A percentile compares a stretch with the other conserved stretches of the same genome.
Evolutionary conservation across 2,797 vertebrate species (phyloP).

Genomic region (Semotilus atromaculatus): DNA sequence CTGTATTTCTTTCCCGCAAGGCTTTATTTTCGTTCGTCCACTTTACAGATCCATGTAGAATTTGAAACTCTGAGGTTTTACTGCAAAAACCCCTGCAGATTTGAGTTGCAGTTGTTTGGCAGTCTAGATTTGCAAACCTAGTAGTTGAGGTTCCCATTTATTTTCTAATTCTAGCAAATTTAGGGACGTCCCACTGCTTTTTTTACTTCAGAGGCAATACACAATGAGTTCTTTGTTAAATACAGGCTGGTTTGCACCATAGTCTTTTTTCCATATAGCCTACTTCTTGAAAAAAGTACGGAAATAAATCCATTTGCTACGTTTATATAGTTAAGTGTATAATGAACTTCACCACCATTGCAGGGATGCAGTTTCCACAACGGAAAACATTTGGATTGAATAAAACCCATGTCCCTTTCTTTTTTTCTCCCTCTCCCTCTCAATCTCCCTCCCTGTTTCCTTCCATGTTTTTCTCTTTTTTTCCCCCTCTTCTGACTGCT

Average conservation of each 20-base stretch:
- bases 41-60: background rate
- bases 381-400: conserved; percentile 70
- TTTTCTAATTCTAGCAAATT: conserved; percentile 3
- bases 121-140: conserved; percentile 2
- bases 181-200: conserved; percentile 28
- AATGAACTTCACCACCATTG: conserved; percentile 55
- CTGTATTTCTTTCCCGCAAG: background rate
- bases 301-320: conserved; percentile 60
- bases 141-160: conserved; percentile 15
- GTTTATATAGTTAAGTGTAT: conserved; percentile 57
- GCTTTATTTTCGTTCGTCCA: conserved; percentile 24
- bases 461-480: conserved; percentile 61
- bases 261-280: conserved; percentile 65
- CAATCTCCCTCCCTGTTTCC: conserved; percentile 64
- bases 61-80: conserved; percentile 35
- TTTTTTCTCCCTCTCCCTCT: conserved; percentile 60
- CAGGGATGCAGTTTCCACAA: conserved; percentile 74
- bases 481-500: conserved; percentile 54
- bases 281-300: conserved; percentile 64
- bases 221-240: conserved; percentile 74
- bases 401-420: conserved; percentile 58
- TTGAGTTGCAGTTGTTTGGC: background rate
- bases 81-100: conserved; percentile 19
- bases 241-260: background rate
- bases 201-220: conserved; percentile 28